phyloP scores from a whole-genome alignment of 1,140 invertebrate species.

The Bombus superbus region DNA sequence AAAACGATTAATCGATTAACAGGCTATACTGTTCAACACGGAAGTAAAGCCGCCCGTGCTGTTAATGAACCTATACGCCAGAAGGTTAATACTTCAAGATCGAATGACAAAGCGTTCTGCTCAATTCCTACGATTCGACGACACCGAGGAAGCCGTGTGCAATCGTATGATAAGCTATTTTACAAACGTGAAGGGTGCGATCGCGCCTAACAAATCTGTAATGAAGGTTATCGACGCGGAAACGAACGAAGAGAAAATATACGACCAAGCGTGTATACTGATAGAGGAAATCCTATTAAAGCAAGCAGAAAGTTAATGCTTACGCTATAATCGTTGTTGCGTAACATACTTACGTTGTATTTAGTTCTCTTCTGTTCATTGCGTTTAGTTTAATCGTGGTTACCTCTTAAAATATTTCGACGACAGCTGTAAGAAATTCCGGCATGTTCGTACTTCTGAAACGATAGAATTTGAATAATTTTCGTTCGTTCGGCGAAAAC shows the following conservation, averaged over 20 bases:
- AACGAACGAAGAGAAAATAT: constrained; percentile 56
- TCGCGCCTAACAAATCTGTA: constrained; percentile 54
- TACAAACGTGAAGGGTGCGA: constrained; percentile 36
- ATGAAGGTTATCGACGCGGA: constrained; percentile 58
- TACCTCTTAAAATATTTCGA: not conserved
- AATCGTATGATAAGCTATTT: constrained; percentile 62
- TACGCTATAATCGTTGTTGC: not conserved
- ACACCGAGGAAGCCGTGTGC: constrained; percentile 49
- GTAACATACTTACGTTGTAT: not conserved
- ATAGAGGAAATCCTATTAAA: not conserved
- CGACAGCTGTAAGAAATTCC: no score
- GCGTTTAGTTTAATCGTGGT: no score
- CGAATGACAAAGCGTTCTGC: constrained; percentile 45
- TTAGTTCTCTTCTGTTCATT: no score
- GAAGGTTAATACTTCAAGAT: constrained; percentile 56
- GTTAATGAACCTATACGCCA: constrained; percentile 59
- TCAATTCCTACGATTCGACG: constrained; percentile 57
- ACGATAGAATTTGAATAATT: not conserved
- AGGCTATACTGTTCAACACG: constrained; percentile 53
- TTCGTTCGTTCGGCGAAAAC: not conserved
- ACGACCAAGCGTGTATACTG: not conserved
- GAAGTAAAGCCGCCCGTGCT: constrained; percentile 58
- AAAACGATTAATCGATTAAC: constrained; percentile 11
- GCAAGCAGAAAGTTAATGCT: not conserved
- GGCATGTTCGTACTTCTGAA: not conserved